Evolutionary conservation across 2,888 invertebrate species (phyloP).

Genomic region (Eubasilissa splendida): DNA sequence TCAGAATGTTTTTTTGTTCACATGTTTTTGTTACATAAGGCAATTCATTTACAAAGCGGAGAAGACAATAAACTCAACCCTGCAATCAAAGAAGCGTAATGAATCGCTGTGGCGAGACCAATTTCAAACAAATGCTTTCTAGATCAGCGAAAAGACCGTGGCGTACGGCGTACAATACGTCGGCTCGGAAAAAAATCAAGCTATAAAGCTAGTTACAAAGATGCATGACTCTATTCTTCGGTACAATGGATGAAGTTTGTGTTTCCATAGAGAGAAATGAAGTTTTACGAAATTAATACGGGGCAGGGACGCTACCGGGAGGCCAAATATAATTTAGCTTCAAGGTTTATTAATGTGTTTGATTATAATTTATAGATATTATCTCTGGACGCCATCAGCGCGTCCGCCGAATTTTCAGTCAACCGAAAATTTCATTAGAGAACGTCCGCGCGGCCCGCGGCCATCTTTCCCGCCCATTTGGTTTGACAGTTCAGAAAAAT

Average conservation of each 20-base stretch:
- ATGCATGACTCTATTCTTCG: no score
- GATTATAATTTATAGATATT: slow-evolving; percentile 2
- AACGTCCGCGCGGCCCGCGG: slow-evolving; percentile 10
- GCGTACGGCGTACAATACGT: no score
- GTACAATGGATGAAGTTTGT: no score
- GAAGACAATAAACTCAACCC: neutral
- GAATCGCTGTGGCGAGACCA: neutral
- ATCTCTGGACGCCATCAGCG: slow-evolving; percentile 3
- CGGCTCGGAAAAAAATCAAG: no score
- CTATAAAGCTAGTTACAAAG: no score
- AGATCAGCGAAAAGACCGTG: neutral
- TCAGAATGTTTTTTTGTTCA: neutral
- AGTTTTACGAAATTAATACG: no score
- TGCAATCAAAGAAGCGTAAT: slow-evolving; percentile 4
- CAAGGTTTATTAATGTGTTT: slow-evolving; percentile 7
- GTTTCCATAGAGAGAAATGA: no score
- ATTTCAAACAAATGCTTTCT: slow-evolving; percentile 9
- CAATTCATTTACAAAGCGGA: slow-evolving; percentile 6
- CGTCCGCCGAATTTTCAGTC: slow-evolving; percentile 17
- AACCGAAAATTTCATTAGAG: slow-evolving; percentile 11
- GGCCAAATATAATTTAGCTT: slow-evolving; percentile 1
- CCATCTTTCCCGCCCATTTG: slow-evolving; percentile 13
- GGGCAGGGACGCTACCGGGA: neutral
- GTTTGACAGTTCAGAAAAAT: slow-evolving; percentile 15
- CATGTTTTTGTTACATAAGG: neutral